phyloP scores from a whole-genome alignment of 2,888 invertebrate genomes.

The Xanthorhoe designata region DNA sequence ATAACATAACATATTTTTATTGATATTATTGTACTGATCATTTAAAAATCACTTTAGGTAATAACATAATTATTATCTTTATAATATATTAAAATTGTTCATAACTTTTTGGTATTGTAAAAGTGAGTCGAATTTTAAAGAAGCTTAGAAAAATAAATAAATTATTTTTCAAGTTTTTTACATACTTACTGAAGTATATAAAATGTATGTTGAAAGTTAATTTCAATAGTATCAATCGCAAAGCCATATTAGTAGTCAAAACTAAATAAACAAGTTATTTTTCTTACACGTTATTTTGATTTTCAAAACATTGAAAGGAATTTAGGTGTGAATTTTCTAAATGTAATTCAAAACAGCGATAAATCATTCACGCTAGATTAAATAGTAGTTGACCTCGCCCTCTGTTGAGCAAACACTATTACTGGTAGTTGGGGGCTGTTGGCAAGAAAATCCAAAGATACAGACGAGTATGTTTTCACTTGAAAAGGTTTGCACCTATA shows the following conservation, averaged over 20 bases:
- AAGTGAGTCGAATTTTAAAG: too few relatives aligned
- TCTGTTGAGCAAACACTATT: conserved; percentile 76
- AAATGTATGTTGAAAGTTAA: too few relatives aligned
- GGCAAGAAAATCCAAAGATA: conserved; percentile 48
- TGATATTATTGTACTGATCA: too few relatives aligned
- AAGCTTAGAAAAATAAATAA: too few relatives aligned
- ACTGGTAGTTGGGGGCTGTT: conserved; percentile 69
- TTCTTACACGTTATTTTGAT: not conserved
- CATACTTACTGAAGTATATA: too few relatives aligned
- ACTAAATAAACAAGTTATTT: not conserved
- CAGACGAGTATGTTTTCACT: not conserved
- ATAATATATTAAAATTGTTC: too few relatives aligned
- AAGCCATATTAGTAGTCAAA: too few relatives aligned
- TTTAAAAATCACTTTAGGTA: too few relatives aligned
- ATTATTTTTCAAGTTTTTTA: too few relatives aligned
- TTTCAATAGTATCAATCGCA: not conserved
- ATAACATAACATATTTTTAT: too few relatives aligned
- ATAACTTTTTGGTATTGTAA: too few relatives aligned
- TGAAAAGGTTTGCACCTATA: not conserved
- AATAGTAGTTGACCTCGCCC: conserved; percentile 83
- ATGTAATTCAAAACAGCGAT: conserved; percentile 74
- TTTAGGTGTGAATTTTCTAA: conserved; percentile 31
- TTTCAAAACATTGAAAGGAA: not conserved
- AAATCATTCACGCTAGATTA: conserved; percentile 84
- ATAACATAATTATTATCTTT: too few relatives aligned